phyloP scores from a whole-genome alignment of 2,888 invertebrate species.

The Hecatera dysodea region DNA sequence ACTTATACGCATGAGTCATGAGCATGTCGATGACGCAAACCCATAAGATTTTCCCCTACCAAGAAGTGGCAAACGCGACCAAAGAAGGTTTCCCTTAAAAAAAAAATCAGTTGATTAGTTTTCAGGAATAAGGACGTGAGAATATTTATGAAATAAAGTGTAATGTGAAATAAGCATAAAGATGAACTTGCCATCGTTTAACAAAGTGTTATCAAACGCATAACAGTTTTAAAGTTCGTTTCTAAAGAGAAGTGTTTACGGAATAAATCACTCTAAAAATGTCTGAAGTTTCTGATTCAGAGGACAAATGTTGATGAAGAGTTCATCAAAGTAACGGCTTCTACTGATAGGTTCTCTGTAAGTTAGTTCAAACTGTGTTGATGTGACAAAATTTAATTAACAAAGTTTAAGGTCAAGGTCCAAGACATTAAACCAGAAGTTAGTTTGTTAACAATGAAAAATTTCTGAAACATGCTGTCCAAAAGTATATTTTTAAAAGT shows the following conservation, averaged over 20 bases:
- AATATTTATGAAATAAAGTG: no score
- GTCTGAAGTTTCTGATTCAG: neutral
- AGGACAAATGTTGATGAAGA: conserved; percentile 12
- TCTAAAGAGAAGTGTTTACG: neutral
- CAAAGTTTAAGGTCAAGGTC: conserved; percentile 3
- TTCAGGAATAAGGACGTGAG: no score
- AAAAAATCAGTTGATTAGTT: no score
- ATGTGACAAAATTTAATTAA: conserved; percentile 19
- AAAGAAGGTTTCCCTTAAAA: neutral
- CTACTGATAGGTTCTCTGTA: neutral
- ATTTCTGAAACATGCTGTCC: neutral
- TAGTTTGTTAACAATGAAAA: neutral
- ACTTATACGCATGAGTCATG: no score
- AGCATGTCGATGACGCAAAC: no score
- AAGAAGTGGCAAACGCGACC: no score
- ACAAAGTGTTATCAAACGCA: neutral
- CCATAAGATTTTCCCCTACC: no score
- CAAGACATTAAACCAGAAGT: neutral
- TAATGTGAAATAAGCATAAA: no score
- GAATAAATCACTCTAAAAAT: neutral
- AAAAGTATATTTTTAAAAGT: neutral
- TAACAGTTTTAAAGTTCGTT: neutral
- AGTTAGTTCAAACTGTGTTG: neutral
- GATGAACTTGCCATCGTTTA: no score
- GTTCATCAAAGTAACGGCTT: conserved; percentile 10